Percentiles rank a stretch among this genome's conserved stretches.
phyloP scores from a whole-genome alignment of 2,797 vertebrate genomes.

The Microcaecilia unicolor region DNA sequence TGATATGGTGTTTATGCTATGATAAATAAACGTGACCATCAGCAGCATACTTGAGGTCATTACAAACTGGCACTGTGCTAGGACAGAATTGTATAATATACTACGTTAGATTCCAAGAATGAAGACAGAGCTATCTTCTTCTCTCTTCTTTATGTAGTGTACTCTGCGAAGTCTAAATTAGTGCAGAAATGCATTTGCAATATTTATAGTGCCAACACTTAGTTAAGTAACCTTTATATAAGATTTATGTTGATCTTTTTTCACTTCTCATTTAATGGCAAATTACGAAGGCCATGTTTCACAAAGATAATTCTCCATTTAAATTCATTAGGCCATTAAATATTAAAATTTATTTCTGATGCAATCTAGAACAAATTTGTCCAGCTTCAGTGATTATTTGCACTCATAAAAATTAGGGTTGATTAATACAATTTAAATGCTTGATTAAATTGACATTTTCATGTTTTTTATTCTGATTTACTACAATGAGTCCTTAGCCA shows the following conservation, averaged over 20 bases:
- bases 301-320: constrained; percentile 65
- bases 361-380: constrained; percentile 62
- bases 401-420: constrained; percentile 70
- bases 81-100: too few relatives aligned
- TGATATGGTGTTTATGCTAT: too few relatives aligned
- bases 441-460: constrained; percentile 65
- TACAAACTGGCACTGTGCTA: too few relatives aligned
- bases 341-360: constrained; percentile 66
- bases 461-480: constrained; percentile 52
- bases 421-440: constrained; percentile 68
- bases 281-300: constrained; percentile 57
- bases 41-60: too few relatives aligned
- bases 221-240: constrained; percentile 52
- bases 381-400: constrained; percentile 64
- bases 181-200: constrained; percentile 48
- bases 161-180: constrained; percentile 38
- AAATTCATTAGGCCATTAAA: constrained; percentile 61
- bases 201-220: constrained; percentile 54
- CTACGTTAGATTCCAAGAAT: background rate
- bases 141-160: constrained; percentile 28
- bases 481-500: constrained; percentile 25
- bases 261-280: constrained; percentile 54
- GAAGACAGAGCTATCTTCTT: constrained; percentile 5
- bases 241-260: constrained; percentile 57
- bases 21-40: too few relatives aligned